Base-by-base conservation (phyloP, 2,797 vertebrate species). In the Sebastes iracundus region DNA sequence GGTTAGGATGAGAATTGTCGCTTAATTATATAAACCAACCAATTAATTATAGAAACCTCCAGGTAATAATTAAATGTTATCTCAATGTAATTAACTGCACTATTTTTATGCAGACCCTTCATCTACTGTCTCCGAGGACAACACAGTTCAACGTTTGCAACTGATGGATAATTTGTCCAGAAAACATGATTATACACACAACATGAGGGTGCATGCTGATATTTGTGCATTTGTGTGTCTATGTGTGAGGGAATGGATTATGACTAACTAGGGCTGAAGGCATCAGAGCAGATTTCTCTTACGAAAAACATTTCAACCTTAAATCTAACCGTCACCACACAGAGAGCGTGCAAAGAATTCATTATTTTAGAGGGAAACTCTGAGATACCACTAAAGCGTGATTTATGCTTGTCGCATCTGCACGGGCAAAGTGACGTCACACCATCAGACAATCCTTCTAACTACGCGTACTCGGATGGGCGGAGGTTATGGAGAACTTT, bases 51-150 rank as follows among this genome's bases (percentile, higher is more conserved):
- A 32, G 38, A 67, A 70, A 73, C 87, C 77, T 79, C 72, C 27
- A 38, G 88, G 85, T 81, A 52, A 77, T 75, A 88, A 90, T 85
- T 77, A 82, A 83, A 87, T 32, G 28, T 42, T 84, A 89, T 82
- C 49, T 25, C 66, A 56, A 14, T 52, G 25, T 83, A 88, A 92
- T 92, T 84, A 89, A 71, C 33, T 3, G 55, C 10, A 33, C 58
- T 72, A 58, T 75, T 87, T 87, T 72, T 52, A 75, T 75, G 63
- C 9, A 0, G 56, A 59, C 61, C 53, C 18, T 58, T 72, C 42
- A 53, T 80, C 61, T 42, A 14, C 30, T 20, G 49, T 81, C 84
- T 84, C 58, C 67, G 64, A 80, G 70, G 69, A 87, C 66, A 82
- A 79, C 85, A 79, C 35, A 77, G 46, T 70, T 87, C 22, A 28